Base-by-base conservation (phyloP, 1,140 invertebrate species). In the Drosophila parvula region DNA sequence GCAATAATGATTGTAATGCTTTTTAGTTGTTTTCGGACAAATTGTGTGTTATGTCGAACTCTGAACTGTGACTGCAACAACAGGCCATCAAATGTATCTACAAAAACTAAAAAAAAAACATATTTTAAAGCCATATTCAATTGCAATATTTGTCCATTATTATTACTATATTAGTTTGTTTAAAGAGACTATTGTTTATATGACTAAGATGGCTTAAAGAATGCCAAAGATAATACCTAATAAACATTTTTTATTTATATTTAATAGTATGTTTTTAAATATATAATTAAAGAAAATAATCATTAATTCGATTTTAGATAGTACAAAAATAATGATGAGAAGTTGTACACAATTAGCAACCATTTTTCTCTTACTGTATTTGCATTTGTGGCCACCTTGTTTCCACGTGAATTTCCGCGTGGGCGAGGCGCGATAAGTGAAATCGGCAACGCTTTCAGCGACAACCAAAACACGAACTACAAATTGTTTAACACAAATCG, bases 401-500 rank as follows among this genome's bases (percentile, higher is more conserved):
- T 82, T 88, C 53, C 79, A 73, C 83, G 68, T 71, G 63, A 82
- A 22, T 65, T 67, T 57, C 60, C 70, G 79, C 79, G 79, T 79
- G 83, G 57, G 28, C 40, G 51, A 34, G 53, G 32, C 68, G 76
- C 83, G 83, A 86, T 86, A 86, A 88, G 83, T 88, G 86, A 86
- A 89, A 83, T 89, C 82, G 83, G 62, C 55, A 50, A 61, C 71
- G 68, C 76, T 81, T 28, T 14, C 68, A 64, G 73, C 71, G 59
- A 77, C 76, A 88, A 79, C 71, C 79, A 80, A 88, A 86, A 83
- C 83, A 83, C 76, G 73, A 83, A 67, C 79, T 83, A 80, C 83
- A 86, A 86, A 86, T 86, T 88, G 83, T 79, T 86, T 67, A 83
- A 86, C 83, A 88, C 83, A 86, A 86, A 79, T 88, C 71, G 70